phyloP scores from a whole-genome alignment of 2,797 vertebrate genomes.

The Melanogrammus aeglefinus region DNA sequence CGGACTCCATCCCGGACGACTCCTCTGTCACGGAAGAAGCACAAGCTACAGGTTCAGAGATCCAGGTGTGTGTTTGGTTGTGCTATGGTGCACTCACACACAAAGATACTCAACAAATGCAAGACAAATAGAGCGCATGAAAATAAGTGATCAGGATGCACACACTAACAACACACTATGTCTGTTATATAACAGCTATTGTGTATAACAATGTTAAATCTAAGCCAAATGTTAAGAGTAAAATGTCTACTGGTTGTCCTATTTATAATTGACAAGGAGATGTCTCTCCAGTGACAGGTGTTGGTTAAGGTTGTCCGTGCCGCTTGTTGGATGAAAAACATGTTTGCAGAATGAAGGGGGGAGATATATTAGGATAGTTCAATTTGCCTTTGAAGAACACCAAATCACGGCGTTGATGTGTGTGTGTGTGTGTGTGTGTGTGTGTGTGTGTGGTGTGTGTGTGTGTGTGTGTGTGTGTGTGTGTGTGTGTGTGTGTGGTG shows the following conservation, averaged over 20 bases:
- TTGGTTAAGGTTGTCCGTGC: conserved; percentile 10
- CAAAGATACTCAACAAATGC: not conserved
- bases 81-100: not conserved
- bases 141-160: not conserved
- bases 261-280: conserved; percentile 17
- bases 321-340: conserved; percentile 2
- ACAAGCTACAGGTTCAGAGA: conserved; percentile 56
- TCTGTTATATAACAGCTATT: not conserved
- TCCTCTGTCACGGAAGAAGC: conserved; percentile 74
- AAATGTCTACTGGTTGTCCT: not conserved
- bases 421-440: not conserved
- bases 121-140: not conserved
- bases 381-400: not conserved
- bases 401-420: not conserved
- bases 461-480: not conserved
- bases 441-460: not conserved
- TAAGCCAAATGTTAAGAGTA: not conserved
- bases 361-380: not conserved
- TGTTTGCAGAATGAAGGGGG: not conserved
- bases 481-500: no score
- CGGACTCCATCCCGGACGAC: conserved; percentile 83
- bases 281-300: conserved; percentile 8
- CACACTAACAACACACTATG: not conserved
- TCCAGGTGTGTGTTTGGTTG: not conserved
- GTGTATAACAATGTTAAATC: not conserved